Evolutionary conservation across 2,113 vertebrate genomes (phyloP).

Genomic region (Odocoileus virginianus): DNA sequence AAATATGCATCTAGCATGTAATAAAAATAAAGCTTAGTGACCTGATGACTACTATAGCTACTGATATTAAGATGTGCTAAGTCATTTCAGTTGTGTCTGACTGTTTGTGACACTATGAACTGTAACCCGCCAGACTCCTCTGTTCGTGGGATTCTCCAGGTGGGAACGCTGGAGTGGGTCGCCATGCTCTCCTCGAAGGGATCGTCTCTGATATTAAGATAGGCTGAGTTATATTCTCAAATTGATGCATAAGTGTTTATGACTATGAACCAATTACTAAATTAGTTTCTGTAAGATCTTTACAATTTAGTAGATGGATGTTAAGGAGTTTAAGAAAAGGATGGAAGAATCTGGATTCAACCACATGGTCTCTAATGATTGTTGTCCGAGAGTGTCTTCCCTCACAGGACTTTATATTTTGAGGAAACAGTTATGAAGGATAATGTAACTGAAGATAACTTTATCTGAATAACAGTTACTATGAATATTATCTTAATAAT

Average conservation of each 20-base stretch:
- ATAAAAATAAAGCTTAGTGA: neutral
- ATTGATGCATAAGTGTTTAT: neutral
- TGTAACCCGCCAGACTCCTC: neutral
- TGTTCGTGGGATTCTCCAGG: neutral
- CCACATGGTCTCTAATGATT: neutral
- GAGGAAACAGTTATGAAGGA: neutral
- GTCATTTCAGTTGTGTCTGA: neutral
- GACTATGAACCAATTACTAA: neutral
- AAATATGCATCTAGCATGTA: neutral
- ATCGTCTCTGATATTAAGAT: neutral
- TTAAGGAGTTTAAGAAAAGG: neutral
- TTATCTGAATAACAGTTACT: neutral
- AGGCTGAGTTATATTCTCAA: neutral
- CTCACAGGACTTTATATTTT: neutral
- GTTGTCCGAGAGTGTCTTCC: neutral
- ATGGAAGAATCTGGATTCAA: neutral
- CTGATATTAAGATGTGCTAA: neutral
- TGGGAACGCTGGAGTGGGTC: rapidly evolving
- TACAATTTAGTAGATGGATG: neutral
- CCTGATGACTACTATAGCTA: neutral
- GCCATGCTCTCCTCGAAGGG: neutral
- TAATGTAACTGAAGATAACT: neutral
- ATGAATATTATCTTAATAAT: neutral
- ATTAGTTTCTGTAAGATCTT: neutral
- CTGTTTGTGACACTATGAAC: neutral